Conservation (phyloP, 2,113 vertebrate genomes). For the Myiozetetes cayanensis region DNA sequence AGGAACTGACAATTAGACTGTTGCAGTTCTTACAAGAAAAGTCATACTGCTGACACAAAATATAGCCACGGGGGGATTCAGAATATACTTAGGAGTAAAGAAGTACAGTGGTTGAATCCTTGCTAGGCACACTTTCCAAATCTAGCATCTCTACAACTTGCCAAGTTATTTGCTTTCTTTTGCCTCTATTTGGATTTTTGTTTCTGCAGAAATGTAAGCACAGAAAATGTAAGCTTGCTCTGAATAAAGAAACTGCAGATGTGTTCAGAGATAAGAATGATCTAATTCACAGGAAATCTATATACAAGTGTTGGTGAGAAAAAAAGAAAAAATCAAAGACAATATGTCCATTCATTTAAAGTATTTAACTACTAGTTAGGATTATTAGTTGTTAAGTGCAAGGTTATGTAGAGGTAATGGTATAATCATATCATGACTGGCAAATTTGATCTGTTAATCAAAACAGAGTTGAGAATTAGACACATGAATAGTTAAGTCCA, state of each 20-base stretch:
- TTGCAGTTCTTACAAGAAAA: not conserved
- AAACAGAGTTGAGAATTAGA: not conserved
- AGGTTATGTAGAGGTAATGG: not conserved
- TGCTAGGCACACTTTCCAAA: not conserved
- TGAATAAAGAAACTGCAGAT: not conserved
- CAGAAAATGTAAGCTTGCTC: not conserved
- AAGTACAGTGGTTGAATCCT: not conserved
- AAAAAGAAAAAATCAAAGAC: not conserved
- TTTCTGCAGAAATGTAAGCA: not conserved
- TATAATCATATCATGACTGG: not conserved
- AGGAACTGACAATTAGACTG: not conserved
- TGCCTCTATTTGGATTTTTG: not conserved
- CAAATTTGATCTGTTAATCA: not conserved
- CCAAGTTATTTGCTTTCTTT: not conserved
- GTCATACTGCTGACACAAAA: not conserved
- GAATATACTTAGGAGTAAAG: not conserved
- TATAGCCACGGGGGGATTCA: not conserved
- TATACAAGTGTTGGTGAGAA: not conserved
- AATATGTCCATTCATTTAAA: accelerated
- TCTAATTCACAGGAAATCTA: not conserved
- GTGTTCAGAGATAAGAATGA: not conserved
- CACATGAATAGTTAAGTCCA: not conserved
- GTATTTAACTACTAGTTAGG: not conserved
- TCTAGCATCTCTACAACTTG: not conserved
- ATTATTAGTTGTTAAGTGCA: not conserved